phyloP scores from a whole-genome alignment of 2,888 invertebrate species.

The Scaptodrosophila latifasciaeformis region DNA sequence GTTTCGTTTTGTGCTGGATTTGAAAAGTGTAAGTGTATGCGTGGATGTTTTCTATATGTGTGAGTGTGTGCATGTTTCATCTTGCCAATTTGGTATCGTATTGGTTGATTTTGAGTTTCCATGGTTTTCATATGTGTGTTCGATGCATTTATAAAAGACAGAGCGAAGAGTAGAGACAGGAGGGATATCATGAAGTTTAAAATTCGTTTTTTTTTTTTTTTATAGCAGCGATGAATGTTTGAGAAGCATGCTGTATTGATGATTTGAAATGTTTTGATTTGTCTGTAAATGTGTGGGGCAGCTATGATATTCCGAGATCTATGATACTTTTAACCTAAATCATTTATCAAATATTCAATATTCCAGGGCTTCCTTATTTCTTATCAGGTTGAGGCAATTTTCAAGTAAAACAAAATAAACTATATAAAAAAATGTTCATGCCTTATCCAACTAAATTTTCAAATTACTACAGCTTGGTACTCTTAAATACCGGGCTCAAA shows the following conservation, averaged over 20 bases:
- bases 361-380: neutral
- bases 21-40: conserved; percentile 18
- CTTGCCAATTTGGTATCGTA: conserved; percentile 44
- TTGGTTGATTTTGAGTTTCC: conserved; percentile 25
- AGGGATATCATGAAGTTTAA: too few relatives aligned
- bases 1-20: neutral
- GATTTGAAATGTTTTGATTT: too few relatives aligned
- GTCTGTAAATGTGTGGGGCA: too few relatives aligned
- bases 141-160: conserved; percentile 25
- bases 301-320: too few relatives aligned
- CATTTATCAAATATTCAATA: neutral
- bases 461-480: neutral
- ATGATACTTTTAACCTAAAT: too few relatives aligned
- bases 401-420: too few relatives aligned
- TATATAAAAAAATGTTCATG: too few relatives aligned
- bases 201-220: too few relatives aligned
- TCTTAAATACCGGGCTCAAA: neutral
- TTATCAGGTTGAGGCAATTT: too few relatives aligned
- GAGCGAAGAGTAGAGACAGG: conserved; percentile 15
- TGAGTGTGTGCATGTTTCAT: conserved; percentile 28
- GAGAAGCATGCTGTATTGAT: conserved; percentile 3
- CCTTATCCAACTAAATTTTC: neutral
- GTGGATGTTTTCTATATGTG: conserved; percentile 17
- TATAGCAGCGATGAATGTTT: conserved; percentile 22
- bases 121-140: conserved; percentile 6